Evolutionary conservation across 2,888 invertebrate genomes (phyloP), one percentile per base, ranked within the genome.

Genomic region (Mongoloraphidia duomilia): DNA sequence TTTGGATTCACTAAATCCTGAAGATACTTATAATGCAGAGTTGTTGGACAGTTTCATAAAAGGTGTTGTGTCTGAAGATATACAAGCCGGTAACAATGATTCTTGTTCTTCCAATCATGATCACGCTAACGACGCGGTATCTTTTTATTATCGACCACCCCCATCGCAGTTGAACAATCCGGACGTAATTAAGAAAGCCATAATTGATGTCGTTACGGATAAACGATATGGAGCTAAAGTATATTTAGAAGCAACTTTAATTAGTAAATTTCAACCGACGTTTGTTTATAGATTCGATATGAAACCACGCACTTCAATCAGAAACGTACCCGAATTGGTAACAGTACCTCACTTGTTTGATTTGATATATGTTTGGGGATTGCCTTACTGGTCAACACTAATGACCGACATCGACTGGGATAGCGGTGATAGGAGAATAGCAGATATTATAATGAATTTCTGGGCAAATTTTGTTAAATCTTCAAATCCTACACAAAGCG

Each of bases 261-360:
- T 84, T 26, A 78, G 82, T 53, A 73, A 71, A 56, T 55, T 59
- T 11, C 70, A 72, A 47, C 72, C 74, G 12, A 78, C 83, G 2
- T 87, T 76, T 59, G 71, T 82, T 2, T 87, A 88, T 60, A 72
- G 87, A 56, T 88, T 88, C 60, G 87, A 87, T 64, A 70, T 78
- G 56, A 81, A 84, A 55, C 81, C 85, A 0, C 76, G 76, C 57
- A 83, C 84, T 0, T 80, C 77, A 3, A 74, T 75, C 42, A 76
- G 77, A 34, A 79, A 79, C 46, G 72, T 87, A 33, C 83, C 87
- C 0, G 77, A 77, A 42, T 88, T 88, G 87, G 77, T 84, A 1
- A 77, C 79, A 13, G 87, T 88, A 1, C 86, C 88, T 1, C 87
- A 88, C 62, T 80, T 85, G 64, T 86, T 80, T 56, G 89, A 89